Evolutionary conservation across 2,888 invertebrate species (phyloP).

Genomic region (Philaethria dido): DNA sequence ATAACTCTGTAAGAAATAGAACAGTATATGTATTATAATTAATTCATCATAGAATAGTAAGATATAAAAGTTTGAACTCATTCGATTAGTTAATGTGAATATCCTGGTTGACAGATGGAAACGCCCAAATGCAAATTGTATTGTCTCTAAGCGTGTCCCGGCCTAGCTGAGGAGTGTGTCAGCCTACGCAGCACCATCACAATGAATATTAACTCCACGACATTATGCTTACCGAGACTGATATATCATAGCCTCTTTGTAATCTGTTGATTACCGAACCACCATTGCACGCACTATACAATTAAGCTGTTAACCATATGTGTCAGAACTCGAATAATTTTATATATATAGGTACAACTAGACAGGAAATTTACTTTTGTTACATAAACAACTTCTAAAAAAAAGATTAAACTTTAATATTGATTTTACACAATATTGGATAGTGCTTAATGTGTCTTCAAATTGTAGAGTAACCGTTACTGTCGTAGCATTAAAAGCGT

Average conservation of each 20-base stretch:
- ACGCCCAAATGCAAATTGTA: constrained; percentile 81
- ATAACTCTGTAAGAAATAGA: background rate
- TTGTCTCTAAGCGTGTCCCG: constrained; percentile 76
- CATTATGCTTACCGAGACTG: constrained; percentile 59
- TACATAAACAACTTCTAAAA: background rate
- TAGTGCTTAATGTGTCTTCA: constrained; percentile 5
- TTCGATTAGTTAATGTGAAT: constrained; percentile 76
- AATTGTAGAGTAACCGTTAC: constrained; percentile 20
- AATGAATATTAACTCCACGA: constrained; percentile 77
- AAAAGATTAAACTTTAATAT: background rate
- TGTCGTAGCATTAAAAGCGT: constrained; percentile 38
- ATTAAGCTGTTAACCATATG: constrained; percentile 15
- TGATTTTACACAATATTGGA: constrained; percentile 1
- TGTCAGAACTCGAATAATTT: constrained; percentile 1
- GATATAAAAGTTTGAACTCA: constrained; percentile 33
- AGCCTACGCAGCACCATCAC: constrained; percentile 73
- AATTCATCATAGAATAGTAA: constrained; percentile 32
- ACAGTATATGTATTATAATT: constrained; percentile 28
- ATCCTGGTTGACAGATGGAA: constrained; percentile 77
- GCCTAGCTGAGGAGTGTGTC: constrained; percentile 66
- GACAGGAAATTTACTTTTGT: background rate
- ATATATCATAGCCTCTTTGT: constrained; percentile 58
- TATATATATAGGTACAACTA: background rate
- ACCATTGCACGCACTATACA: background rate
- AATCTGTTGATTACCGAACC: constrained; percentile 42